Conservation (phyloP, 2,888 invertebrate genomes). For the Drosophila leonis region DNA sequence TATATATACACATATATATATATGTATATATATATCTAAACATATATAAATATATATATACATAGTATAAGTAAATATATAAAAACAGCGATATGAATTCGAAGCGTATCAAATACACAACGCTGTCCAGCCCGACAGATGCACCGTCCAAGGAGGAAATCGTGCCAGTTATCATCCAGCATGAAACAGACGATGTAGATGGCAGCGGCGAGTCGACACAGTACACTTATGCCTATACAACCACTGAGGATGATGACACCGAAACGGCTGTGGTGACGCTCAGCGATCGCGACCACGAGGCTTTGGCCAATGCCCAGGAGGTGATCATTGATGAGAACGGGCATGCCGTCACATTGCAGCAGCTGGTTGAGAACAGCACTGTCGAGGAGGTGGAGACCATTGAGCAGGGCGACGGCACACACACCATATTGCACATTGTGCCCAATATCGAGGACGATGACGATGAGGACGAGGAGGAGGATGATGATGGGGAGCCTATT, state of each 20-base stretch:
- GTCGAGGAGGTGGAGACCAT: slow-evolving; percentile 79
- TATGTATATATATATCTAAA: neutral
- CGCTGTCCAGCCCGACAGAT: slow-evolving; percentile 40
- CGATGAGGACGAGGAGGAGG: slow-evolving; percentile 30
- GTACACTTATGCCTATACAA: slow-evolving; percentile 82
- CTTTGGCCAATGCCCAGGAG: slow-evolving; percentile 71
- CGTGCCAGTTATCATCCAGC: slow-evolving; percentile 80
- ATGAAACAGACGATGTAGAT: slow-evolving; percentile 68
- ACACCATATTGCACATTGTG: slow-evolving; percentile 79
- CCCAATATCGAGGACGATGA: slow-evolving; percentile 33
- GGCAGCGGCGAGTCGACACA: slow-evolving; percentile 70
- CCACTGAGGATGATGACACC: slow-evolving; percentile 76
- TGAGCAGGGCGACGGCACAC: slow-evolving; percentile 80
- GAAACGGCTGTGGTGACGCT: slow-evolving; percentile 83
- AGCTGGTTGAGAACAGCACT: slow-evolving; percentile 77
- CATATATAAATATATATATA: neutral
- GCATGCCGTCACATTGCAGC: slow-evolving; percentile 78
- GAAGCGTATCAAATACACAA: slow-evolving; percentile 79
- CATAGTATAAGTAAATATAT: neutral
- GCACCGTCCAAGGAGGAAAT: slow-evolving; percentile 75
- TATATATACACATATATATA: neutral
- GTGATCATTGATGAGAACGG: slow-evolving; percentile 84
- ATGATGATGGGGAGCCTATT: neutral
- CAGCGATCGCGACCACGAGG: slow-evolving; percentile 67
- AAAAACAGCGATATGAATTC: slow-evolving; percentile 69